These are phyloP conservation scores for Stenoptilia bipunctidactyla DNA, from an alignment of 2,888 invertebrate genomes.

Conservation along the genomic window DNA sequence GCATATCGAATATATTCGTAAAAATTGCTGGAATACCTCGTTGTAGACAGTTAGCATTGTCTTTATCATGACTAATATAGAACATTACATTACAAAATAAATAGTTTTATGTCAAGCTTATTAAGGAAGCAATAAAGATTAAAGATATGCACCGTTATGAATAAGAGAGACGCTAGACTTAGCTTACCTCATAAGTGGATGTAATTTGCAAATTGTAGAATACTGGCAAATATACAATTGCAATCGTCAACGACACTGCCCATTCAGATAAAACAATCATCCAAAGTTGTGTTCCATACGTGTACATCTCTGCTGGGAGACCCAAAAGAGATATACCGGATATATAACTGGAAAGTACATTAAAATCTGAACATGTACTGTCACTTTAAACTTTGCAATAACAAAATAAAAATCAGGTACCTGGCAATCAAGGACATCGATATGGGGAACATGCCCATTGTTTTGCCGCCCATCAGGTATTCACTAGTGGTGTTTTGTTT, in stretches of 20 bases:
- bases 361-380: not conserved
- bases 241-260: constrained; percentile 76
- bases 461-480: constrained; percentile 81
- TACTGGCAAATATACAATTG: constrained; percentile 77
- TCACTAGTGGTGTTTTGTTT: constrained; percentile 79
- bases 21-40: too few species aligned
- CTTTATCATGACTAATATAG: too few species aligned
- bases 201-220: constrained; percentile 81
- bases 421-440: constrained; percentile 84
- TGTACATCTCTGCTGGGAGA: constrained; percentile 82
- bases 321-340: constrained; percentile 81
- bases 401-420: constrained; percentile 36
- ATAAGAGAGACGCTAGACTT: not conserved
- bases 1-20: too few species aligned
- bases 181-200: constrained; percentile 79
- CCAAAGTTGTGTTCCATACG: constrained; percentile 81
- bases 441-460: constrained; percentile 83
- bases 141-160: too few species aligned
- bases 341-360: constrained; percentile 73
- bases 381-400: not conserved
- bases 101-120: not conserved
- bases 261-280: constrained; percentile 74
- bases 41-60: too few species aligned
- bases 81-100: too few species aligned
- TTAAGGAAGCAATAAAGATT: constrained; percentile 3